Base-by-base conservation (phyloP, 2,888 invertebrate species). In the Eremobia ochroleuca region DNA sequence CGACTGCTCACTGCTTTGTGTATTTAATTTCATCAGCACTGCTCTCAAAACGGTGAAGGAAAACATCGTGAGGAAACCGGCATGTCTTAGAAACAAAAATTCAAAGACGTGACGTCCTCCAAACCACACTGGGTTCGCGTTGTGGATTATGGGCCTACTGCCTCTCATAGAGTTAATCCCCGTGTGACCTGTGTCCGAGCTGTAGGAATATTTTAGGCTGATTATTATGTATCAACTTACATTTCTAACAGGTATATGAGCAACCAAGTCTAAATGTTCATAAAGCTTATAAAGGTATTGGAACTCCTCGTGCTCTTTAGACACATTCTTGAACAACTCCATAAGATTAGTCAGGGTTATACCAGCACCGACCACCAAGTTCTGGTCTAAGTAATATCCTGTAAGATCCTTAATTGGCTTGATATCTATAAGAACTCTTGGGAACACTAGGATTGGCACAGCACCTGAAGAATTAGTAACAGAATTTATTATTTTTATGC, bases 211-310 rank as follows among this genome's bases (percentile, higher is more conserved):
- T n/a, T n/a, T 11, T n/a, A n/a, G 25, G 52, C 11, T n/a, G 52
- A n/a, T 28, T 66, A 43, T 43, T 66, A 43, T 43, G 11, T 31
- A 6, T 28, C 28, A 37, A 92, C 97, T 96, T 94, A 98, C 98
- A 94, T 98, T 98, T 95, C 98, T 96, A 2, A 98, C 97, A 28
- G 98, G 97, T 71, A 98, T 97, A 92, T 98, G 98, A n/a, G 98
- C 98, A 13, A 98, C 97, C 69, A 98, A 92, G 89, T 98, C 97
- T 68, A 98, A 94, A 90, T 98, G 98, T 59, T 97, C 96, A 40
- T 97, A 97, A 58, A 98, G 92, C 76, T 97, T 96, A 21, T 94
- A 92, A 67, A 98, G 93, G 92, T 98, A 98, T 13, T 94, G 92
- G 90, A 98, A 98, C 31, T 97, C 97, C 0, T 93, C 91, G 13